Conservation (phyloP, 1,140 invertebrate genomes). For the Cyphomyrmex costatus region DNA sequence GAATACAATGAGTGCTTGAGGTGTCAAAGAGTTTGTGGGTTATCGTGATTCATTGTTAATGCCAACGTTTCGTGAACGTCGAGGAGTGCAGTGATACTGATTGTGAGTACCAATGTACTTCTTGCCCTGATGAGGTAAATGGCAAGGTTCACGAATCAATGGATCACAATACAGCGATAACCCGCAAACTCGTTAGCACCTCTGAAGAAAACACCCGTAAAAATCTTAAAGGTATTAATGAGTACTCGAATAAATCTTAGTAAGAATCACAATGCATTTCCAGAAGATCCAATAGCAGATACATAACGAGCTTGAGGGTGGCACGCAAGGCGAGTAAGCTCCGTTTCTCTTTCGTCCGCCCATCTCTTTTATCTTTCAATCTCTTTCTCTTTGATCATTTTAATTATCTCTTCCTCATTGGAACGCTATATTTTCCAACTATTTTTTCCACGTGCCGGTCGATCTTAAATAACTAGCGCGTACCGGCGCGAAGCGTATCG, state of each 20-base stretch:
- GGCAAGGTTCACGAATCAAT: too few species aligned
- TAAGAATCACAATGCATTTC: conserved; percentile 16
- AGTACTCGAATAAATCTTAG: background rate
- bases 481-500: conserved; percentile 52
- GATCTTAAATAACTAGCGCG: conserved; percentile 39
- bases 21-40: too few species aligned
- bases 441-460: conserved; percentile 42
- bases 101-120: too few species aligned
- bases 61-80: too few species aligned
- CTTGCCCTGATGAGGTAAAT: too few species aligned
- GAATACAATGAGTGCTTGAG: background rate
- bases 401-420: conserved; percentile 31
- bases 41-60: too few species aligned
- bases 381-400: background rate
- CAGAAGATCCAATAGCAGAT: conserved; percentile 33
- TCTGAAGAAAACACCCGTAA: too few species aligned
- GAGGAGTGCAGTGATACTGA: too few species aligned
- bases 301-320: conserved; percentile 38
- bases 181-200: too few species aligned
- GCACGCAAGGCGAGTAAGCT: conserved; percentile 5
- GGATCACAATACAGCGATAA: too few species aligned
- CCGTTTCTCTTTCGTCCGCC: background rate
- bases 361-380: background rate
- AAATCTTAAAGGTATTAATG: background rate
- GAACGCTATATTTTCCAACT: conserved; percentile 36